A percentile compares a stretch with the other conserved stretches of the same genome.
phyloP scores from a whole-genome alignment of 2,113 vertebrate species.

The Xenus cinereus region DNA sequence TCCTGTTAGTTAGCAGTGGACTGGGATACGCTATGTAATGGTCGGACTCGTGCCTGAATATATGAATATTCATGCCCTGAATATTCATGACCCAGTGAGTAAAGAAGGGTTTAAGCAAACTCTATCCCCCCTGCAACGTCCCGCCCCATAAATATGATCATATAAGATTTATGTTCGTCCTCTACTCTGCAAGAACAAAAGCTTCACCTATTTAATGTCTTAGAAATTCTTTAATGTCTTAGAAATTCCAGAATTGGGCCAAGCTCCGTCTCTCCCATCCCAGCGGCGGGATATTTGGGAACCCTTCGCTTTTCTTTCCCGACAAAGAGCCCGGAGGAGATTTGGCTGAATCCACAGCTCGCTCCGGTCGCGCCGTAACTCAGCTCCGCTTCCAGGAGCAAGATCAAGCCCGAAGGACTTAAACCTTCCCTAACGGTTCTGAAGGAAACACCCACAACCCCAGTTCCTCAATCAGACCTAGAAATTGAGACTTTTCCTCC shows the following conservation, averaged over 20 bases:
- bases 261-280: background rate
- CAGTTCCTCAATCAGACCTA: background rate
- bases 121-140: background rate
- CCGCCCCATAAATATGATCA: background rate
- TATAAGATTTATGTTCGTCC: accelerated
- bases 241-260: background rate
- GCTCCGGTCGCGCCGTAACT: background rate
- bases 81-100: background rate
- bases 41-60: too few species aligned
- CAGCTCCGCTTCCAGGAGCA: accelerated
- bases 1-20: background rate
- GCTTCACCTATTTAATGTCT: background rate
- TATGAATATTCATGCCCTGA: background rate
- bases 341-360: background rate
- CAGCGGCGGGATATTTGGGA: accelerated
- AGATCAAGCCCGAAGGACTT: background rate
- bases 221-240: background rate
- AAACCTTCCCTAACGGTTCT: too few species aligned
- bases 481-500: accelerated
- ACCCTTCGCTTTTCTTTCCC: background rate
- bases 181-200: background rate
- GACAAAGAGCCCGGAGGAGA: background rate
- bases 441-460: background rate
- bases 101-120: background rate
- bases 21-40: too few species aligned